A percentile compares a stretch with the other conserved stretches of the same genome.
phyloP scores from a whole-genome alignment of 1,140 invertebrate species.

The Thaumetopoea pityocampa region DNA sequence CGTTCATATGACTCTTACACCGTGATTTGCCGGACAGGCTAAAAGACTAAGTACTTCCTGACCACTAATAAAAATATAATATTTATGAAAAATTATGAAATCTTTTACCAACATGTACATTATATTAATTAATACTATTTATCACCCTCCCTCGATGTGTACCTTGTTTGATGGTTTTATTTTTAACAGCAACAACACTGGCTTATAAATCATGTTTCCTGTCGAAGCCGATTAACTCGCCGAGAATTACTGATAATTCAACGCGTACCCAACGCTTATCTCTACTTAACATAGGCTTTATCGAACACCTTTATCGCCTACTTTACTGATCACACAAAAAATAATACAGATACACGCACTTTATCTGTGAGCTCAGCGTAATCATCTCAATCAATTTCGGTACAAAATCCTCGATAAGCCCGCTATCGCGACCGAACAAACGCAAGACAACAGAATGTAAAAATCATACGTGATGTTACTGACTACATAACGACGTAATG shows the following conservation, averaged over 20 bases:
- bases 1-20: no score
- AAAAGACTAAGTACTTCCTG: no score
- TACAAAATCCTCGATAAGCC: constrained; percentile 35
- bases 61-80: no score
- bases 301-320: constrained; percentile 27
- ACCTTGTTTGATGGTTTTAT: constrained; percentile 2
- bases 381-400: constrained; percentile 46
- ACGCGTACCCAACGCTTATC: constrained; percentile 19
- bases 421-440: constrained; percentile 23
- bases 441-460: constrained; percentile 26
- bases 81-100: no score
- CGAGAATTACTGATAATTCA: constrained; percentile 21
- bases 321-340: constrained; percentile 42
- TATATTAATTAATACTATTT: no score
- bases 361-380: constrained; percentile 31
- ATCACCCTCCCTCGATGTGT: no score
- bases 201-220: constrained; percentile 20
- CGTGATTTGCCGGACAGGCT: no score
- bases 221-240: constrained; percentile 20
- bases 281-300: constrained; percentile 23
- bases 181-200: constrained; percentile 10
- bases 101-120: no score
- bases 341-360: constrained; percentile 28
- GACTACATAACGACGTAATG: constrained; percentile 19
- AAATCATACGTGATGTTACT: constrained; percentile 23